A percentile compares a stretch with the other conserved stretches of the same genome.
These are phyloP conservation scores for Hirtodrosophila duncani DNA, from an alignment of 2,888 invertebrate species.

Conservation along the genomic window DNA sequence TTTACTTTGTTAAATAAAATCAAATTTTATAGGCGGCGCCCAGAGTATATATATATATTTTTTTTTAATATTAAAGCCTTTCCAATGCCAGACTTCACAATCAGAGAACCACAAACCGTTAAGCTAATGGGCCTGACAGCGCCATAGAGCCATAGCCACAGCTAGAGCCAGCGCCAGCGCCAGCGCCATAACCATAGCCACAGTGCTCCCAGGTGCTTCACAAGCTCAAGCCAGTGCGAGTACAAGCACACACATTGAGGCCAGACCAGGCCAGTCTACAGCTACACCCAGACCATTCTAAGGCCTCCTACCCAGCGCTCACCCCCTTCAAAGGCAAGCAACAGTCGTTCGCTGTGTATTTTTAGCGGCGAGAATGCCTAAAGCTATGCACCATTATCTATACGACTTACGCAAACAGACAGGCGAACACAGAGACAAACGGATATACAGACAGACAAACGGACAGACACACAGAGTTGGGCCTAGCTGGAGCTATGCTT, in stretches of 20 bases:
- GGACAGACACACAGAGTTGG: neutral
- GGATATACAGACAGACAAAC: constrained; percentile 4
- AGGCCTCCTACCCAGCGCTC: constrained; percentile 2
- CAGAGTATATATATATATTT: no score
- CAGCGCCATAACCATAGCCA: neutral
- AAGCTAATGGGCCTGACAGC: constrained; percentile 6
- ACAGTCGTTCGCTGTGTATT: constrained; percentile 22
- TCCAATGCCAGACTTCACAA: no score
- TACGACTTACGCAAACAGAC: constrained; percentile 41
- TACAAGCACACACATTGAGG: neutral
- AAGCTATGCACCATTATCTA: constrained; percentile 57
- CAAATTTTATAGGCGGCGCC: no score
- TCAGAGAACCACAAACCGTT: no score
- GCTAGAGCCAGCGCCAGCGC: neutral
- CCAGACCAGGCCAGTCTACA: constrained; percentile 5
- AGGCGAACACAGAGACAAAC: neutral
- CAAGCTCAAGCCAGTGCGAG: no score
- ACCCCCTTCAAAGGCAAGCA: neutral
- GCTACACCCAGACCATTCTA: neutral
- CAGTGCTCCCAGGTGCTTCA: neutral
- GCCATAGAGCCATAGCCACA: neutral
- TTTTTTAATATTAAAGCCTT: no score
- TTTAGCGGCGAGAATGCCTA: constrained; percentile 47
- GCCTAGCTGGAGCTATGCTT: neutral
- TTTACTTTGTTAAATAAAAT: no score